Evolutionary conservation across 2,113 vertebrate species (phyloP).

Genomic region (Aegypius monachus): DNA sequence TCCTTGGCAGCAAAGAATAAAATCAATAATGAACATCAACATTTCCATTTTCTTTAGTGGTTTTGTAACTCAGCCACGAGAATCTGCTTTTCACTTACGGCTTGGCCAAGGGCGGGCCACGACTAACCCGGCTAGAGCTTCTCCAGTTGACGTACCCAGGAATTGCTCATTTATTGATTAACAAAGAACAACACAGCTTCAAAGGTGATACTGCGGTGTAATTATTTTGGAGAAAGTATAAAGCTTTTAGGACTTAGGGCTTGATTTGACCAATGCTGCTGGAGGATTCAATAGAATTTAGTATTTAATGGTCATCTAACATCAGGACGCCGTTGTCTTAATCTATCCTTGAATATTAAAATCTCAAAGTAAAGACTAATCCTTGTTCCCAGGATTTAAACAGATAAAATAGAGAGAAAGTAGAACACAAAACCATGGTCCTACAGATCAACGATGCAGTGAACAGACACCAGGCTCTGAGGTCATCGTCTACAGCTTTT

Average conservation of each 20-base stretch:
- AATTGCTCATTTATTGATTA: background rate
- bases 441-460: background rate
- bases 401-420: background rate
- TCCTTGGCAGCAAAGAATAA: background rate
- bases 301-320: background rate
- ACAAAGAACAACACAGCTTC: background rate
- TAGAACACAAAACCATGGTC: background rate
- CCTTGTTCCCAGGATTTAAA: background rate
- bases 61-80: background rate
- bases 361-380: background rate
- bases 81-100: background rate
- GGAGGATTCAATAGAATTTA: background rate
- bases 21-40: slow-evolving; percentile 22
- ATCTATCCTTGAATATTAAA: background rate
- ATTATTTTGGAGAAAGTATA: background rate
- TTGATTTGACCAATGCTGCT: background rate
- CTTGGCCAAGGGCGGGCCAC: background rate
- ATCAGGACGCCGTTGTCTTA: background rate
- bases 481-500: background rate
- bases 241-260: background rate
- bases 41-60: slow-evolving; percentile 1
- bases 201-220: background rate
- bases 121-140: background rate
- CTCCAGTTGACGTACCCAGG: background rate
- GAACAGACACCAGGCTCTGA: background rate